Conservation (phyloP, 2,888 invertebrate species). For the Caenorhabditis sp. region DNA sequence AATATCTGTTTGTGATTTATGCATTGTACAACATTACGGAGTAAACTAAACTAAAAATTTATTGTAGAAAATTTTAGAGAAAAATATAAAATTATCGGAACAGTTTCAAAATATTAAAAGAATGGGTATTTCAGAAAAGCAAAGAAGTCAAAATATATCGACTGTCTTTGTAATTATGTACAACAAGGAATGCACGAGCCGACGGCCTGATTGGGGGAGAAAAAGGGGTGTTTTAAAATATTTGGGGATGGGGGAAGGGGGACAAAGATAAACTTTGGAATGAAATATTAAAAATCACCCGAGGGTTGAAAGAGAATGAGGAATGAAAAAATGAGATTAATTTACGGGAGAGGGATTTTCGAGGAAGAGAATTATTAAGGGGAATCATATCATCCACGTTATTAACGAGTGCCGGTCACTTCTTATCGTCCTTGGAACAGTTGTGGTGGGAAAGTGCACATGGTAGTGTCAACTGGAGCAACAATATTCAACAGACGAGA, state of each 20-base stretch:
- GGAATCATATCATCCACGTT: slow-evolving; percentile 14
- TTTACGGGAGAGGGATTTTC: slow-evolving; percentile 17
- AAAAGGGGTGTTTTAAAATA: too few species aligned
- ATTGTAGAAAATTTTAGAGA: too few species aligned
- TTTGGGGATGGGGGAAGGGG: neutral
- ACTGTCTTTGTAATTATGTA: slow-evolving; percentile 57
- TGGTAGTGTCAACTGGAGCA: slow-evolving; percentile 82
- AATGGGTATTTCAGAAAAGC: neutral
- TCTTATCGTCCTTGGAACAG: slow-evolving; percentile 79
- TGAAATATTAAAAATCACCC: slow-evolving; percentile 43
- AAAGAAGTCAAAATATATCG: slow-evolving; percentile 9
- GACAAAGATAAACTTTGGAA: slow-evolving; percentile 20
- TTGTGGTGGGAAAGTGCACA: slow-evolving; percentile 83
- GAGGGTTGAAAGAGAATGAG: slow-evolving; percentile 59
- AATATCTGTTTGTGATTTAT: too few species aligned
- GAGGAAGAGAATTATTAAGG: slow-evolving; percentile 13
- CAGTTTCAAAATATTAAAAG: too few species aligned
- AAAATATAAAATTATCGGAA: too few species aligned
- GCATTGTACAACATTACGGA: too few species aligned
- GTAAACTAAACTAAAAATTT: too few species aligned
- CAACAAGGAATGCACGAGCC: slow-evolving; percentile 67
- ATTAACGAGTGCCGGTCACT: slow-evolving; percentile 16
- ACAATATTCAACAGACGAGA: slow-evolving; percentile 82
- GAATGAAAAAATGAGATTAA: slow-evolving; percentile 17
- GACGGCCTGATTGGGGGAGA: slow-evolving; percentile 65